Base-by-base conservation (phyloP, 2,113 vertebrate genomes). In the Ivindomyrus marchei region DNA sequence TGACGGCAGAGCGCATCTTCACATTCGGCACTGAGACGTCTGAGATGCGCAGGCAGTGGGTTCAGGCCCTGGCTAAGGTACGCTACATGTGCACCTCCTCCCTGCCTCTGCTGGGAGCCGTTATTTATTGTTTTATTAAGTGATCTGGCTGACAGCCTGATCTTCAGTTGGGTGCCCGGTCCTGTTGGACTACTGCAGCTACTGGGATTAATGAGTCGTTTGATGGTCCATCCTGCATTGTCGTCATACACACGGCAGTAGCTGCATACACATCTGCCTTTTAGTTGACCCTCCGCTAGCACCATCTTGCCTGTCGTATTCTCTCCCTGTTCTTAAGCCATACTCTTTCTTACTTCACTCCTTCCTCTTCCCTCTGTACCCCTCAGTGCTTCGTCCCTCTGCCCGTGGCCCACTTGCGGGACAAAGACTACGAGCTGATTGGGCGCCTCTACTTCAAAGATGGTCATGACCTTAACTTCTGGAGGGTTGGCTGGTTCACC, bases 361-460 rank as follows among this genome's bases (percentile, higher is more conserved):
- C 74, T 45, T 31, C 52, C 49, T 45, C 15, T 91, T 94, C 11
- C 36, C 45, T 45, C 24, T 86, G 0, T 45, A 19, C 19, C 52
- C 39, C 39, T 53, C 96, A 99, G 98, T 97, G 97, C 94, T 98
- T 98, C 94, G 91, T 98, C 90, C 96, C 98, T 2, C 39, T 94
- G 9, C 93, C 95, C 91, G 96, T 96, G 11, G 97, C 97, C 94
- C 94, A 94, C 46, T 91, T 98, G 92, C 93, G 96, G 94, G 96
- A 94, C 93, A 94, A 94, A 91, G 95, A 97, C 91, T 96, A 95
- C 92, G 96, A 97, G 90, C 94, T 99, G 91, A 96, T 99, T 89
- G 98, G 98, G 90, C 96, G 96, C 70, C 96, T 99, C 77, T 95
- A 96, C 94, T 99, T 98, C 95, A 99, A 98, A 93, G 98, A 99